phyloP scores from a whole-genome alignment of 2,113 vertebrate genomes.

The Heterochromis multidens region DNA sequence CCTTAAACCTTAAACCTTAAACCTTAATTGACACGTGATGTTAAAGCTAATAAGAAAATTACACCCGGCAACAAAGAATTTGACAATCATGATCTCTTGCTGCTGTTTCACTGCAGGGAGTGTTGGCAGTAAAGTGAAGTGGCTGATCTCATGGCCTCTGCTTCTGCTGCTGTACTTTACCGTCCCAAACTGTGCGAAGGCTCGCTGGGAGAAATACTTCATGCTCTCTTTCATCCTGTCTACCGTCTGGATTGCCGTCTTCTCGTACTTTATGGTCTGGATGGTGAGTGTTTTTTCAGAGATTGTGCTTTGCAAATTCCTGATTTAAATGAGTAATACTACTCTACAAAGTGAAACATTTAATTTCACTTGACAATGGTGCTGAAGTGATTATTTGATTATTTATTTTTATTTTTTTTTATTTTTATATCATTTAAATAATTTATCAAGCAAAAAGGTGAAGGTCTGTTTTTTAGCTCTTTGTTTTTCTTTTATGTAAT shows the following conservation, averaged over 20 bases:
- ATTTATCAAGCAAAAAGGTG: neutral
- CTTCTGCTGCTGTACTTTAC: slow-evolving; percentile 86
- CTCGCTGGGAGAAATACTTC: slow-evolving; percentile 93
- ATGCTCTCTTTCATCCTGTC: slow-evolving; percentile 92
- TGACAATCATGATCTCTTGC: neutral
- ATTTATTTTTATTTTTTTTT: too few species aligned
- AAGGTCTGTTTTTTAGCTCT: neutral
- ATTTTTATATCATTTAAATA: too few species aligned
- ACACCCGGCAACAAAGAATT: neutral
- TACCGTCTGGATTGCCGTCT: slow-evolving; percentile 95
- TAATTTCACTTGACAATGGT: neutral
- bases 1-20: too few species aligned
- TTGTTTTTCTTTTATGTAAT: neutral
- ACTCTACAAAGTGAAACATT: neutral
- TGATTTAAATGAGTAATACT: too few species aligned
- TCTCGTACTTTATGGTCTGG: slow-evolving; percentile 99
- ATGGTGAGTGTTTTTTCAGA: slow-evolving; percentile 85
- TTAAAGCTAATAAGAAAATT: neutral
- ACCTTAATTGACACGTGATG: too few species aligned
- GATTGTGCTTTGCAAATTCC: neutral
- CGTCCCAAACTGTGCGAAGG: slow-evolving; percentile 91
- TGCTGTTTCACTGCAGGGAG: slow-evolving; percentile 70
- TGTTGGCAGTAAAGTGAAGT: slow-evolving; percentile 85
- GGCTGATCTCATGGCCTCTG: slow-evolving; percentile 92
- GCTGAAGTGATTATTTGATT: neutral